phyloP scores from a whole-genome alignment of 2,888 invertebrate genomes.

The Malthinus flaveolus region DNA sequence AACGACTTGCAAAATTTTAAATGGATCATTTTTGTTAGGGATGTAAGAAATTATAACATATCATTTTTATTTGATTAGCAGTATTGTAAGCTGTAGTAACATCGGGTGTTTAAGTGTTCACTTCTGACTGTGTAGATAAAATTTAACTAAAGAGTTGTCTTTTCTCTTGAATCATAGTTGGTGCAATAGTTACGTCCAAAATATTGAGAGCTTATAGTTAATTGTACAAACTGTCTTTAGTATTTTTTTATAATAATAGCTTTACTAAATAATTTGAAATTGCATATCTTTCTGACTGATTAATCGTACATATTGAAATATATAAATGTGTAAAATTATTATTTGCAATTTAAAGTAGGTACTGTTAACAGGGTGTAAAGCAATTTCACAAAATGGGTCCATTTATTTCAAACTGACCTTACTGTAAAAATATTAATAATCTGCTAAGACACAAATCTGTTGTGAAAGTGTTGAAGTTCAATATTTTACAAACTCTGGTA shows the following conservation, averaged over 20 bases:
- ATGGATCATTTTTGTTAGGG: not conserved
- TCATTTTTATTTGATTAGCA: slow-evolving; percentile 8
- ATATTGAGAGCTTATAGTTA: slow-evolving; percentile 17
- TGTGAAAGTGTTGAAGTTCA: too few relatives aligned
- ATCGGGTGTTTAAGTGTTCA: slow-evolving; percentile 15
- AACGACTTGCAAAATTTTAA: too few relatives aligned
- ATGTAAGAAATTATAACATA: slow-evolving; percentile 6
- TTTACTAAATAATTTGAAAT: slow-evolving; percentile 8
- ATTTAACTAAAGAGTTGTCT: not conserved
- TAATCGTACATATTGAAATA: slow-evolving; percentile 17
- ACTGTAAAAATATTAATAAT: not conserved
- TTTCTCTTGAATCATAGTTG: slow-evolving; percentile 4
- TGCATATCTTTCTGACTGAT: slow-evolving; percentile 30
- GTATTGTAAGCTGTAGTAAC: slow-evolving; percentile 10
- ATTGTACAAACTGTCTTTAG: slow-evolving; percentile 16
- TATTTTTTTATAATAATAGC: slow-evolving; percentile 10
- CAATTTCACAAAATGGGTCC: slow-evolving; percentile 14
- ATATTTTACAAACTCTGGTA: too few relatives aligned
- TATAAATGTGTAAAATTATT: slow-evolving; percentile 10
- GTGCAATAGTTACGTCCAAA: slow-evolving; percentile 24
- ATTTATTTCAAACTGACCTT: slow-evolving; percentile 9
- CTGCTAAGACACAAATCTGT: not conserved
- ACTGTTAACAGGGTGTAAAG: slow-evolving; percentile 14
- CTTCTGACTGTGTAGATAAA: slow-evolving; percentile 10
- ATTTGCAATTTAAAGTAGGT: slow-evolving; percentile 10